Conservation (phyloP, 1,140 invertebrate species). For the Brachionus paranguensis region DNA sequence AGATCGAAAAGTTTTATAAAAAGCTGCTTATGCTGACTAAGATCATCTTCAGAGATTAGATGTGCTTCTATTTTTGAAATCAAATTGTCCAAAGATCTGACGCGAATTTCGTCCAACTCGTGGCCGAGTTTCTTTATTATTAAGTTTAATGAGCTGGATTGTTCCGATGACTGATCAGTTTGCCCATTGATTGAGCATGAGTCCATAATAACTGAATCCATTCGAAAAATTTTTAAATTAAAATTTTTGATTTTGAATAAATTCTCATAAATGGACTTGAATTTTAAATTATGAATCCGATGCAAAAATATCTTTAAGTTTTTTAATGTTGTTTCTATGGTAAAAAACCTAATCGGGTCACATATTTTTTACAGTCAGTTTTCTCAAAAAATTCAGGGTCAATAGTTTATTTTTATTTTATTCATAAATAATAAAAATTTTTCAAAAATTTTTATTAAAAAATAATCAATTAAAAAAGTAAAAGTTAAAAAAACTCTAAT, state of each 20-base stretch:
- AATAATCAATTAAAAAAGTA: too few species aligned
- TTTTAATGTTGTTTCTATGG: slow-evolving; percentile 26
- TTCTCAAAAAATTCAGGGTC: not conserved
- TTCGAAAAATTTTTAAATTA: not conserved
- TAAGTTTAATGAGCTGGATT: not conserved
- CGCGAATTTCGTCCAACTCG: slow-evolving; percentile 51
- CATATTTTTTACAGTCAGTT: not conserved
- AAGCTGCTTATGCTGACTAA: slow-evolving; percentile 51
- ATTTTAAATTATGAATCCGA: not conserved
- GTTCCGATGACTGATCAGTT: not conserved
- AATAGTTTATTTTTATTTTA: not conserved
- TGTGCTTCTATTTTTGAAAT: slow-evolving; percentile 51
- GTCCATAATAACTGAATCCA: not conserved
- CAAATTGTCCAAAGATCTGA: slow-evolving; percentile 51
- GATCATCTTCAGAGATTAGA: slow-evolving; percentile 51
- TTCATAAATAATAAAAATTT: too few species aligned
- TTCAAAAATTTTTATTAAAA: not conserved
- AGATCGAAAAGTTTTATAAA: slow-evolving; percentile 52
- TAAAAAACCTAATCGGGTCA: not conserved
- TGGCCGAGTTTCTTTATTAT: slow-evolving; percentile 46
- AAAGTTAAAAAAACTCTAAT: too few species aligned
- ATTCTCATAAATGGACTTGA: not conserved
- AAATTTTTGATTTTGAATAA: not conserved
- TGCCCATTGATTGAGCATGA: not conserved
- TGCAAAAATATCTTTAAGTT: slow-evolving; percentile 13